phyloP scores from a whole-genome alignment of 2,113 vertebrate genomes.

The Heterotilapia buettikoferi region DNA sequence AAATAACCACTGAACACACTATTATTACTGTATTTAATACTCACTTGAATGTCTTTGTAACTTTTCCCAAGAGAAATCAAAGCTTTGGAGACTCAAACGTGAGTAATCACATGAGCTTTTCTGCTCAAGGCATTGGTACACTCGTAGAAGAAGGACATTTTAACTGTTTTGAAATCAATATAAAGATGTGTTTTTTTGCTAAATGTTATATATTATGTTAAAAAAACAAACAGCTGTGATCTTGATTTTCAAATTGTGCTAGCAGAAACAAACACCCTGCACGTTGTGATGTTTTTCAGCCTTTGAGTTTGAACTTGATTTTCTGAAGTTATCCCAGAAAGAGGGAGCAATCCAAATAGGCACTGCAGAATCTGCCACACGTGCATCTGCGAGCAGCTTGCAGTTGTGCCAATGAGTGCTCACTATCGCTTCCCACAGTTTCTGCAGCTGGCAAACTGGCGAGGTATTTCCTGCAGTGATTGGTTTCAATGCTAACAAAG shows the following conservation, averaged over 20 bases:
- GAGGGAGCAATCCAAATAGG: conserved; percentile 92
- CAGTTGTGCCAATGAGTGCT: conserved; percentile 91
- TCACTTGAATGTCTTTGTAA: not conserved
- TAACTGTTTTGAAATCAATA: not conserved
- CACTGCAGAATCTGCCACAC: conserved; percentile 93
- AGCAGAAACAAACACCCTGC: conserved; percentile 79
- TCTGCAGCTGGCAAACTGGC: conserved; percentile 92
- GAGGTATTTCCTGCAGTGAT: conserved; percentile 98
- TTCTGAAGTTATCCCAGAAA: conserved; percentile 96
- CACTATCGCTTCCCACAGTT: conserved; percentile 88
- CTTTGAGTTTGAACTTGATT: conserved; percentile 94
- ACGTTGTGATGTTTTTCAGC: conserved; percentile 96
- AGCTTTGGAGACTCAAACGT: rapidly evolving
- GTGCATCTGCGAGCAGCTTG: conserved; percentile 87
- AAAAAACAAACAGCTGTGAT: not conserved
- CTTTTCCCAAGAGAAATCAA: not conserved
- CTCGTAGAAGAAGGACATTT: rapidly evolving
- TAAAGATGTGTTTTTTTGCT: not conserved
- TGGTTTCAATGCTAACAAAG: conserved; percentile 92
- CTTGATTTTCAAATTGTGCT: not conserved
- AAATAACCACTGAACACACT: not conserved
- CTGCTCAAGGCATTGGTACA: rapidly evolving
- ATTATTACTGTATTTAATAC: not conserved
- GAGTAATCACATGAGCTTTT: conserved; percentile 24
- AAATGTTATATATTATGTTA: not conserved